These are phyloP conservation scores for Parochlus steinenii DNA, from an alignment of 2,888 invertebrate genomes.

Conservation along the genomic window DNA sequence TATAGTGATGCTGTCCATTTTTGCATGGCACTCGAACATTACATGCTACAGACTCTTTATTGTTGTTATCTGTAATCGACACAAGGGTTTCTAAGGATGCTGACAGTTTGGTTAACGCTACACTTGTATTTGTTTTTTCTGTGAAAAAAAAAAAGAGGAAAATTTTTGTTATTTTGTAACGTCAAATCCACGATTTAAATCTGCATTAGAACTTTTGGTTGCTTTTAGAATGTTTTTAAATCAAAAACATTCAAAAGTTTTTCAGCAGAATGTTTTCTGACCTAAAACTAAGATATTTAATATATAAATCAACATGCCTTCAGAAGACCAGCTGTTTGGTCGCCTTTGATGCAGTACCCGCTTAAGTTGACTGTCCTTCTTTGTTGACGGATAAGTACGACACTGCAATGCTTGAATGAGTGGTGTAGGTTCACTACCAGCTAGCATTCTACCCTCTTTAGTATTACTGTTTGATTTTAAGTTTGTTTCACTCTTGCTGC, in stretches of 20 bases:
- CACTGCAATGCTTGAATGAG: constrained; percentile 35
- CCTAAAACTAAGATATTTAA: too few species aligned
- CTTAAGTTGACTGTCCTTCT: constrained; percentile 7
- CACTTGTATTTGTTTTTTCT: too few species aligned
- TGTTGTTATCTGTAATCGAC: constrained; percentile 27
- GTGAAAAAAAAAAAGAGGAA: too few species aligned
- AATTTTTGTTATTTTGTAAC: constrained; percentile 9
- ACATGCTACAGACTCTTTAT: constrained; percentile 33
- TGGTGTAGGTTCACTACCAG: constrained; percentile 42
- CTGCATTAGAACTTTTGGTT: too few species aligned
- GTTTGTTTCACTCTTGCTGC: constrained; percentile 87
- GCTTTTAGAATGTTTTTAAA: too few species aligned
- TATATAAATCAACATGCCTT: too few species aligned
- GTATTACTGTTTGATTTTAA: constrained; percentile 51
- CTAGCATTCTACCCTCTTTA: constrained; percentile 39
- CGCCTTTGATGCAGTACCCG: constrained; percentile 7
- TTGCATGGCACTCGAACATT: constrained; percentile 73
- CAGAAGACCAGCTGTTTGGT: constrained; percentile 10
- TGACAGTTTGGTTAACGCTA: constrained; percentile 19
- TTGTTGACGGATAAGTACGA: constrained; percentile 10
- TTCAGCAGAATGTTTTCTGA: too few species aligned
- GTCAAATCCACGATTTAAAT: too few species aligned
- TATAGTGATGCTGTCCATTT: constrained; percentile 71
- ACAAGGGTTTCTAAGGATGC: constrained; percentile 29
- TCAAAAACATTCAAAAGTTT: too few species aligned